These are phyloP conservation scores for Dugesia japonica DNA, from an alignment of 2,888 invertebrate species.

Conservation along the genomic window DNA sequence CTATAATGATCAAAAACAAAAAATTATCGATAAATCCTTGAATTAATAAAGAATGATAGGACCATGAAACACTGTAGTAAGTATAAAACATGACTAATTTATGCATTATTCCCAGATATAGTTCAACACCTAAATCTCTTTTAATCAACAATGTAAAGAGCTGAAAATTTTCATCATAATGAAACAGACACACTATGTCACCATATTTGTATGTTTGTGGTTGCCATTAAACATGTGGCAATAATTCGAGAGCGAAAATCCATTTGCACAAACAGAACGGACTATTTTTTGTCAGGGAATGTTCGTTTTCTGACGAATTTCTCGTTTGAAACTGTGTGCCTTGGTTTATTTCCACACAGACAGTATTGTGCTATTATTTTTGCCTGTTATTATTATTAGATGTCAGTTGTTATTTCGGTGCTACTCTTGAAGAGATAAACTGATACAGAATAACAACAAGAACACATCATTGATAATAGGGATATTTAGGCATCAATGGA, in stretches of 20 bases:
- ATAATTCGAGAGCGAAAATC: background rate
- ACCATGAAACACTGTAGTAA: too few species aligned
- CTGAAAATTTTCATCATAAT: constrained; percentile 12
- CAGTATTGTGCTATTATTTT: constrained; percentile 12
- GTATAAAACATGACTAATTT: constrained; percentile 20
- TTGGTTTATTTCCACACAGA: background rate
- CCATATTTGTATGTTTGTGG: background rate
- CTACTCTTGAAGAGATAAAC: background rate
- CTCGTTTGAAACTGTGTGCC: background rate
- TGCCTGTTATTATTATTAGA: background rate
- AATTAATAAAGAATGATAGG: too few species aligned
- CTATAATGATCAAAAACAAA: too few species aligned
- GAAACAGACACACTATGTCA: background rate
- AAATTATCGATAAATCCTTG: too few species aligned
- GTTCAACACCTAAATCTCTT: background rate
- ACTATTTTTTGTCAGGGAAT: background rate
- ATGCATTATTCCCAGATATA: background rate
- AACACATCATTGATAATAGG: constrained; percentile 20
- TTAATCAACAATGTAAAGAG: background rate
- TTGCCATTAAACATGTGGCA: constrained; percentile 16
- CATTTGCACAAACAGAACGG: background rate
- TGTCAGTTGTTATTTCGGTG: constrained; percentile 15
- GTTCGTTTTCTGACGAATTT: constrained; percentile 5
- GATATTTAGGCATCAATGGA: background rate
- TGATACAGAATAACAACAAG: constrained; percentile 20